These are phyloP conservation scores for Sarcophaga carnaria DNA, from an alignment of 2,888 invertebrate genomes.

Conservation along the genomic window DNA sequence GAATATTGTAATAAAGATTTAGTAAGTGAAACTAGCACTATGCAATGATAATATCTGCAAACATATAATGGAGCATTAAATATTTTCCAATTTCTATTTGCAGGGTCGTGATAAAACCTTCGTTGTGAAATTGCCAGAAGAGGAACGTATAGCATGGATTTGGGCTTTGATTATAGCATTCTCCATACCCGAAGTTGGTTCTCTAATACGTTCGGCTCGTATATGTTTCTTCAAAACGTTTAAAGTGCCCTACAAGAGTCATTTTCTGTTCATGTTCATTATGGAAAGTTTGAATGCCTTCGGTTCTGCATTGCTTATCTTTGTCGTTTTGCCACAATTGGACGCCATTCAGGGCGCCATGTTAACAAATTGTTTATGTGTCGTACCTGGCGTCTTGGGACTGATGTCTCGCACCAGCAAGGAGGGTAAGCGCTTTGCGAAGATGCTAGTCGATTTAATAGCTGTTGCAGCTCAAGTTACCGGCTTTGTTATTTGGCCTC, in stretches of 20 bases:
- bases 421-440: slow-evolving; percentile 89
- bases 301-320: slow-evolving; percentile 93
- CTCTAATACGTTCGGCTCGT: slow-evolving; percentile 90
- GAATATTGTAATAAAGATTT: slow-evolving; percentile 92
- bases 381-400: slow-evolving; percentile 89
- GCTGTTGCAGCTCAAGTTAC: slow-evolving; percentile 95
- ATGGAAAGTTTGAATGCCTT: slow-evolving; percentile 95
- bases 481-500: slow-evolving; percentile 96
- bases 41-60: not conserved
- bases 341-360: slow-evolving; percentile 97
- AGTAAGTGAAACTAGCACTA: slow-evolving; percentile 83
- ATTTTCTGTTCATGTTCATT: slow-evolving; percentile 85
- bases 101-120: slow-evolving; percentile 94
- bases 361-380: slow-evolving; percentile 97
- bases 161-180: slow-evolving; percentile 95
- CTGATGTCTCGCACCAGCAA: slow-evolving; percentile 91
- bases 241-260: slow-evolving; percentile 85
- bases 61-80: not conserved
- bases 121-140: slow-evolving; percentile 90
- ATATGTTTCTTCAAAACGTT: slow-evolving; percentile 96
- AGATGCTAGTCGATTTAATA: slow-evolving; percentile 91
- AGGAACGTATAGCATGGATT: slow-evolving; percentile 95
- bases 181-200: slow-evolving; percentile 93
- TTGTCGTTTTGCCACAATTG: slow-evolving; percentile 93
- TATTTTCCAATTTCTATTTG: not conserved